These are phyloP conservation scores for Peucedramus taeniatus DNA, from an alignment of 2,113 vertebrate genomes.

Conservation along the genomic window DNA sequence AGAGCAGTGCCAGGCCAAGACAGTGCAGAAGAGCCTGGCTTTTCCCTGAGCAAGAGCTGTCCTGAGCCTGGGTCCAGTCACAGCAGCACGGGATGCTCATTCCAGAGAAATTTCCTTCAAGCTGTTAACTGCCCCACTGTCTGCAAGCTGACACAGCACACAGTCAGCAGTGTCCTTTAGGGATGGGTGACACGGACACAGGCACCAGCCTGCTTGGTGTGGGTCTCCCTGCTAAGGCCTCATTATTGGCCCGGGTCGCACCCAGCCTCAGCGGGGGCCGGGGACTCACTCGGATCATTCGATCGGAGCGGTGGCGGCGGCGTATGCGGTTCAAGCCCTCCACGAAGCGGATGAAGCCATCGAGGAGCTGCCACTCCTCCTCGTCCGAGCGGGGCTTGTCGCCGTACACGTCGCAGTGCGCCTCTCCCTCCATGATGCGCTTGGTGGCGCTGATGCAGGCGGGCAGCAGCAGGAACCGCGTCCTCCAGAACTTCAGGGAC, in stretches of 20 bases:
- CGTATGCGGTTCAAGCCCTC: conserved; percentile 96
- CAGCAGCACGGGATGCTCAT: neutral
- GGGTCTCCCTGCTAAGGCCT: neutral
- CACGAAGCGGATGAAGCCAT: conserved; percentile 94
- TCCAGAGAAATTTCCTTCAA: neutral
- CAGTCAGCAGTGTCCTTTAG: neutral
- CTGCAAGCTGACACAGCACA: neutral
- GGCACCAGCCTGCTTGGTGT: neutral
- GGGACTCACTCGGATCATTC: conserved; percentile 82
- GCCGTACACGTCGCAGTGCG: conserved; percentile 90
- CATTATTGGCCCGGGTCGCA: neutral
- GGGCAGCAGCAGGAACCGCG: conserved; percentile 91
- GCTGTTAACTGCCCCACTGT: no score
- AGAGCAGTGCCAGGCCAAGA: neutral
- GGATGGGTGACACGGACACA: neutral
- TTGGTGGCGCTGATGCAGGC: conserved; percentile 87
- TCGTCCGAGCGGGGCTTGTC: conserved; percentile 79
- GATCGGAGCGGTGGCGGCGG: conserved; percentile 89
- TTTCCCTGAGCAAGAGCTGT: neutral
- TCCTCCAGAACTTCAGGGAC: conserved; percentile 97
- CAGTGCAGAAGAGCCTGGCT: neutral
- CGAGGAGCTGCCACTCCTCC: conserved; percentile 89
- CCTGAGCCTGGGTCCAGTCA: neutral
- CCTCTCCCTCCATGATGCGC: conserved; percentile 87
- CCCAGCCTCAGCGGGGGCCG: neutral